phyloP scores from a whole-genome alignment of 23 tunicate species.

The Ascidia mentula region DNA sequence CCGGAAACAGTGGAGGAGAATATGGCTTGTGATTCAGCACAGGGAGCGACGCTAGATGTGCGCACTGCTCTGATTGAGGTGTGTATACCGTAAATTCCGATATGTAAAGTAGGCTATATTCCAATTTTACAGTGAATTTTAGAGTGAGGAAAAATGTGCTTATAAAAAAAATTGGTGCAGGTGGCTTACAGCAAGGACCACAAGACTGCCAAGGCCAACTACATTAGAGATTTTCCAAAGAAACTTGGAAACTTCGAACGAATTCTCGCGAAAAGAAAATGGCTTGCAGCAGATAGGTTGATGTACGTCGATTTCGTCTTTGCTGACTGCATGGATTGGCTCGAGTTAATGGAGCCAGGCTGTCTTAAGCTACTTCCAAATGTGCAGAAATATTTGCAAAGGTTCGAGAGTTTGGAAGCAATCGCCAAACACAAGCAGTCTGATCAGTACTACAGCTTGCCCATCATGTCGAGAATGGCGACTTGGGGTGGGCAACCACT shows the following conservation, averaged over 20 bases:
- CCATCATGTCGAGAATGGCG: constrained; percentile 42
- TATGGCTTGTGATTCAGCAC: constrained; percentile 27
- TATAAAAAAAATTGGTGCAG: background rate
- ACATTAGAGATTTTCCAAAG: background rate
- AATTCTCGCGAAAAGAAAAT: constrained; percentile 15
- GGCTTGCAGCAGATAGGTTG: constrained; percentile 44
- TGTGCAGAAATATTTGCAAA: constrained; percentile 32
- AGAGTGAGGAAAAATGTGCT: background rate
- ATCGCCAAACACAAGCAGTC: constrained; percentile 38
- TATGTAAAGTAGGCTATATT: background rate
- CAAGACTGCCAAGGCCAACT: constrained; percentile 6
- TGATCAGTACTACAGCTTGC: constrained; percentile 25
- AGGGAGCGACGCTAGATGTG: constrained; percentile 33
- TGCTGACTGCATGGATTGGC: constrained; percentile 61
- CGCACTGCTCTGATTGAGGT: constrained; percentile 28
- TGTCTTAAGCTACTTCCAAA: constrained; percentile 28
- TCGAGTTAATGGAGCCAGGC: constrained; percentile 37
- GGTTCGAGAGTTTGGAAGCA: constrained; percentile 24
- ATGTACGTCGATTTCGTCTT: constrained; percentile 67
- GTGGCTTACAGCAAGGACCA: background rate
- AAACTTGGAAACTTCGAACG: constrained; percentile 30
- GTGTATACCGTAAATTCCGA: background rate
- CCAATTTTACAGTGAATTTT: background rate
- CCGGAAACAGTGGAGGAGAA: constrained; percentile 20
- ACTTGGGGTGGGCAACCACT: constrained; percentile 54